These are phyloP conservation scores for Tolypeutes matacus DNA, from an alignment of 2,797 vertebrate species.

Conservation along the genomic window DNA sequence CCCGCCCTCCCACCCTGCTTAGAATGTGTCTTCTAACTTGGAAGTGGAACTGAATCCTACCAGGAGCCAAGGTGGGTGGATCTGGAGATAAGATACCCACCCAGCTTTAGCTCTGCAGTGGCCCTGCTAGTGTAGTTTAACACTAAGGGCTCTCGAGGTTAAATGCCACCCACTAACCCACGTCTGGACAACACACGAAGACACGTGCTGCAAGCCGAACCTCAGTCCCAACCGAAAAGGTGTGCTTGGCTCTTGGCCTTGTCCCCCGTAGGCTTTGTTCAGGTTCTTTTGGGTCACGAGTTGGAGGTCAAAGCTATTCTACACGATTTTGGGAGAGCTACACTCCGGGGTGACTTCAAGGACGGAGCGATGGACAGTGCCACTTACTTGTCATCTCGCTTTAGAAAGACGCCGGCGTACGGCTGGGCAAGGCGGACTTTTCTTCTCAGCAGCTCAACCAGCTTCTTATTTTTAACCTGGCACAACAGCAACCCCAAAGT, in stretches of 20 bases:
- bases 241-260: background rate
- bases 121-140: no score
- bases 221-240: background rate
- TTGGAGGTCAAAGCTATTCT: background rate
- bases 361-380: background rate
- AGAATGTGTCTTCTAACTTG: fast-evolving
- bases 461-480: conserved; percentile 96
- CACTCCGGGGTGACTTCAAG: background rate
- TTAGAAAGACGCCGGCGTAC: conserved; percentile 97
- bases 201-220: fast-evolving
- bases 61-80: background rate
- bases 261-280: background rate
- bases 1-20: background rate
- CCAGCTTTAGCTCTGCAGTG: background rate
- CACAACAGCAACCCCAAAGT: conserved; percentile 62
- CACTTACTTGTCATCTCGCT: conserved; percentile 95
- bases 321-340: background rate
- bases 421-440: conserved; percentile 98
- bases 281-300: background rate
- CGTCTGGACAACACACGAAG: background rate
- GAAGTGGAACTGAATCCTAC: background rate
- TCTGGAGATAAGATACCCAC: background rate
- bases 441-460: conserved; percentile 96
- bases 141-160: background rate
- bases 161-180: background rate